phyloP scores from a whole-genome alignment of 2,113 vertebrate species.

The Onychostoma macrolepis region DNA sequence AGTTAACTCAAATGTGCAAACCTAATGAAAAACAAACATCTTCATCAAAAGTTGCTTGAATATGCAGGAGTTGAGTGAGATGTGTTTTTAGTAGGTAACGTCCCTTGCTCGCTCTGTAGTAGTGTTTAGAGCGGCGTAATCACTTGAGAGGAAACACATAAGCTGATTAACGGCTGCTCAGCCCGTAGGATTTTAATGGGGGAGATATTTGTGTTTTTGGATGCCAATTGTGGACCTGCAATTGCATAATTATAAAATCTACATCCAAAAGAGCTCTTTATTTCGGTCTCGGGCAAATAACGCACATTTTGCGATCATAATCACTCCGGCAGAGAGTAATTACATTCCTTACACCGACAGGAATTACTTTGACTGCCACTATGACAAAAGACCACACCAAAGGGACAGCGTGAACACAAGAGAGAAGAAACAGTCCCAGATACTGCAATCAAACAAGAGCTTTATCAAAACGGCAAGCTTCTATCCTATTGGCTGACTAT shows the following conservation, averaged over 20 bases:
- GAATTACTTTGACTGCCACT: neutral
- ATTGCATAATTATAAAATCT: slow-evolving; percentile 50
- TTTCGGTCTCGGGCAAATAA: slow-evolving; percentile 40
- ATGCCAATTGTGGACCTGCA: neutral
- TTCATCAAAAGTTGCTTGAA: neutral
- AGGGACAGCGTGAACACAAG: neutral
- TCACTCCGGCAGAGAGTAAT: neutral
- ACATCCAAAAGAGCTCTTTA: slow-evolving; percentile 59
- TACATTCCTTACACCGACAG: neutral
- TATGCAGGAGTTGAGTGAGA: slow-evolving; percentile 11
- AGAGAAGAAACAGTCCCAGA: neutral
- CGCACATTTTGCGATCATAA: slow-evolving; percentile 47
- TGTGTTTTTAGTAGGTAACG: slow-evolving; percentile 19
- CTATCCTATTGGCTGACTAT: too few relatives aligned
- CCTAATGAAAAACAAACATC: slow-evolving; percentile 13
- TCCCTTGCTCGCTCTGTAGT: slow-evolving; percentile 17
- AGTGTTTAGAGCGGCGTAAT: slow-evolving; percentile 1
- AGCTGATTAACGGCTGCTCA: slow-evolving; percentile 8
- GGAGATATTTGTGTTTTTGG: slow-evolving; percentile 30
- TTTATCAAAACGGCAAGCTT: neutral
- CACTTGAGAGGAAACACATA: slow-evolving; percentile 26
- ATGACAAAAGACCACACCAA: neutral
- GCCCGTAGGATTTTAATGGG: slow-evolving; percentile 23
- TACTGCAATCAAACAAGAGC: neutral
- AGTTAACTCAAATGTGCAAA: neutral